Evolutionary conservation across 2,888 invertebrate genomes (phyloP).

Genomic region (Gryllus longicercus): DNA sequence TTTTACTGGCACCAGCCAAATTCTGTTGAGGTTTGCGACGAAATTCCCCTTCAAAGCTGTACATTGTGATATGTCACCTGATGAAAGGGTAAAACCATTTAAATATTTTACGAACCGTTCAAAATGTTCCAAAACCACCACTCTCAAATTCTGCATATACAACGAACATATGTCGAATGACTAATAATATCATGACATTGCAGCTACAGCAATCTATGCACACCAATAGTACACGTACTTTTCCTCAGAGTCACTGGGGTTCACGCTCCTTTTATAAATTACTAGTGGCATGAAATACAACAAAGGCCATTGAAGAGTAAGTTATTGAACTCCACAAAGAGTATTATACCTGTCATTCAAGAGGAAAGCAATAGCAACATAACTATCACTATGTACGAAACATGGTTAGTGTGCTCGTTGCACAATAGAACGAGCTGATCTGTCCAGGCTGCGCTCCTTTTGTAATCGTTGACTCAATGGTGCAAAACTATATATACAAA

Average conservation of each 20-base stretch:
- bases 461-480: background rate
- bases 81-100: background rate
- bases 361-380: background rate
- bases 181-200: too few relatives aligned
- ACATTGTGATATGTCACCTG: slow-evolving; percentile 47
- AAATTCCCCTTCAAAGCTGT: slow-evolving; percentile 87
- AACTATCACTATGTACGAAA: background rate
- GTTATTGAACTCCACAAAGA: too few relatives aligned
- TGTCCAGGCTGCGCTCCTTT: background rate
- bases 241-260: background rate
- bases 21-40: slow-evolving; percentile 84
- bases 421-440: background rate
- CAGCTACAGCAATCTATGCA: too few relatives aligned
- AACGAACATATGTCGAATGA: too few relatives aligned
- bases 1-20: slow-evolving; percentile 78
- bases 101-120: too few relatives aligned
- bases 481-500: too few relatives aligned
- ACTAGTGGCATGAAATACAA: too few relatives aligned
- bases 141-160: too few relatives aligned
- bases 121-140: too few relatives aligned
- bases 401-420: background rate
- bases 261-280: background rate
- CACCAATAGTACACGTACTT: too few relatives aligned
- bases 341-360: too few relatives aligned
- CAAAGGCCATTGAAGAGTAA: too few relatives aligned